Evolutionary conservation across 2,888 invertebrate genomes (phyloP).

Genomic region (Spisula solida): DNA sequence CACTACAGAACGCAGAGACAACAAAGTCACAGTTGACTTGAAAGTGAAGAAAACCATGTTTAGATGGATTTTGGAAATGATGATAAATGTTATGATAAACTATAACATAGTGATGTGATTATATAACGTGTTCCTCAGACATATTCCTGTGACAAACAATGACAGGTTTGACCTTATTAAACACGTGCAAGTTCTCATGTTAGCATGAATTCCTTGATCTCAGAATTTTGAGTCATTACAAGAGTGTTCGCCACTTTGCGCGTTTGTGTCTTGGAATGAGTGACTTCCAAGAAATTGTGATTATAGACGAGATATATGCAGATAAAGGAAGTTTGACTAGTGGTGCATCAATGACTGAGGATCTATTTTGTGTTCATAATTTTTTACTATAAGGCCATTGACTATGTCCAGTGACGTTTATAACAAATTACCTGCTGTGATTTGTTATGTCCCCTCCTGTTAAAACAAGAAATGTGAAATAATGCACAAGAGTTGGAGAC

Average conservation of each 20-base stretch:
- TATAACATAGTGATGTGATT: neutral
- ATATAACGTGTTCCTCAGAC: constrained; percentile 18
- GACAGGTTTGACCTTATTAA: constrained; percentile 18
- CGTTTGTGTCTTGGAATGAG: neutral
- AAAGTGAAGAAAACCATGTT: neutral
- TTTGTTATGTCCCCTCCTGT: neutral
- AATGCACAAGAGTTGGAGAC: neutral
- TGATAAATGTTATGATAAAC: neutral
- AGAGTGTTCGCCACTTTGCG: neutral
- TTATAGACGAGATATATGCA: neutral
- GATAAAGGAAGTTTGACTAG: neutral
- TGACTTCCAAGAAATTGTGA: neutral
- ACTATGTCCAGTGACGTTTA: constrained; percentile 12
- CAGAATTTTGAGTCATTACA: neutral
- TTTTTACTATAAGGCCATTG: constrained; percentile 20
- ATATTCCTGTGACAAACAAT: constrained; percentile 3
- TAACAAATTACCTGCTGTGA: neutral
- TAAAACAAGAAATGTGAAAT: neutral
- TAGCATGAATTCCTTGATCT: neutral
- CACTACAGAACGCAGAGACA: neutral
- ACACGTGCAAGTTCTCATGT: neutral
- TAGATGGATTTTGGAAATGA: neutral
- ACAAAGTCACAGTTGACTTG: neutral
- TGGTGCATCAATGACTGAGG: constrained; percentile 20
- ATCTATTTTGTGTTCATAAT: constrained; percentile 14